Base-by-base conservation (phyloP, 2,113 vertebrate genomes). In the Cercopithecus mona region DNA sequence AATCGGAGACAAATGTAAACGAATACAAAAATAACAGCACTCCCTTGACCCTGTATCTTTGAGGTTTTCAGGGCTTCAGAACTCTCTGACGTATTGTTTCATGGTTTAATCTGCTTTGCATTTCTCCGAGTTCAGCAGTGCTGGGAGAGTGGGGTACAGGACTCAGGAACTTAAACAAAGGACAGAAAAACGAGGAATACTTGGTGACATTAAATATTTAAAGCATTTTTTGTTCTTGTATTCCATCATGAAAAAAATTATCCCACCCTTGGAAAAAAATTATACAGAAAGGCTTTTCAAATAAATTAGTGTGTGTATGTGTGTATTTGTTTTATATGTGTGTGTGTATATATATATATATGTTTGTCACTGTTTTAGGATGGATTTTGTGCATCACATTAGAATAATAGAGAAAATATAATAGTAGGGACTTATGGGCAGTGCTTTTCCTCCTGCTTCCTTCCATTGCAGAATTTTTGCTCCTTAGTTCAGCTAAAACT, bases 171-270 rank as follows among this genome's bases (percentile, higher is more conserved):
- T 92, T 43, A 73, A 93, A 85, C 70, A 94, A 94, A 96, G 72
- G 93, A 89, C 40, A 93, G 89, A 85, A 80, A 94, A 88, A 89
- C 35, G 85, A 75, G 68, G 92, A 79, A 38, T 66, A 78, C 80
- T 89, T 89, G 94, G 94, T 57, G 95, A 85, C 80, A 59, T 80
- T 93, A 50, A 93, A 82, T 22, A 88, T 94, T 93, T 57, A 84
- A 96, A 97, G 95, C 95, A 90, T 93, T 93, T 97, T 97, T 85
- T 97, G 91, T 97, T 97, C 81, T 95, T 35, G 85, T 40, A 55
- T 93, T 35, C 32, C 59, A 82, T 93, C 10, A 61, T 68, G 61
- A 64, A 64, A 64, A 64, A 64, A 32, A 64, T 64, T 13, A 32
- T 64, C 27, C 61, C 61, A 79, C 20, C 83, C 55, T 76, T 94